Conservation (phyloP, 2,113 vertebrate genomes). For the Siphamia tubifer region DNA sequence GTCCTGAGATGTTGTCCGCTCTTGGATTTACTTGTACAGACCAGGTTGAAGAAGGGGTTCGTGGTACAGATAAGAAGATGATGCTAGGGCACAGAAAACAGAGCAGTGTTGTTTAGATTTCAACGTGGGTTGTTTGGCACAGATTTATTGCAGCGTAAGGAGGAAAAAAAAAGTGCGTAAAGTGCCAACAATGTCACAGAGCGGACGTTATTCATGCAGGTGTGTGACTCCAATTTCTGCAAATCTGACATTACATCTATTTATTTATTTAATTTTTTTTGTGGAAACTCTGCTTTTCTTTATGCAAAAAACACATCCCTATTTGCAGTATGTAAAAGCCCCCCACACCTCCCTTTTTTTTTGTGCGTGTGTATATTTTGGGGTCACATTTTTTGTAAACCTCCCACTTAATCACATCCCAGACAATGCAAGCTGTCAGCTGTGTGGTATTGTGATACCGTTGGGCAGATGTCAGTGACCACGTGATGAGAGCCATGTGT, state of each 20-base stretch:
- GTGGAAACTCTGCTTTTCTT: too few relatives aligned
- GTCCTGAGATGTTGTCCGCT: not conserved
- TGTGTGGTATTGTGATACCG: conserved; percentile 28
- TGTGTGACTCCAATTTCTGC: too few relatives aligned
- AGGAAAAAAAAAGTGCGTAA: not conserved
- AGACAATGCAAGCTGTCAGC: conserved; percentile 62
- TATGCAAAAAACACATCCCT: too few relatives aligned
- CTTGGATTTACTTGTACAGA: not conserved
- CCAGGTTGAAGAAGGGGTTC: too few relatives aligned
- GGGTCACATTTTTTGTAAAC: not conserved
- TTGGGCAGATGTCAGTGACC: conserved; percentile 50
- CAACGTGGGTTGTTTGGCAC: not conserved
- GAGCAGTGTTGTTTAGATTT: not conserved
- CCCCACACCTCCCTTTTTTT: too few relatives aligned
- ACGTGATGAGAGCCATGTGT: conserved; percentile 50
- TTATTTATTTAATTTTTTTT: too few relatives aligned
- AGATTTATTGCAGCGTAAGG: not conserved
- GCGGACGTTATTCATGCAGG: too few relatives aligned
- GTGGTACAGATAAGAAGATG: not conserved
- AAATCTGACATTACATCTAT: too few relatives aligned
- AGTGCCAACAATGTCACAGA: not conserved
- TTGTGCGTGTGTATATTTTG: too few relatives aligned
- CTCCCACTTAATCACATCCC: conserved; percentile 38
- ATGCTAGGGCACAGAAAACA: not conserved
- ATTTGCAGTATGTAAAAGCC: too few relatives aligned